Conservation (phyloP, 2,113 vertebrate species). For the Nannobrachium achirus region DNA sequence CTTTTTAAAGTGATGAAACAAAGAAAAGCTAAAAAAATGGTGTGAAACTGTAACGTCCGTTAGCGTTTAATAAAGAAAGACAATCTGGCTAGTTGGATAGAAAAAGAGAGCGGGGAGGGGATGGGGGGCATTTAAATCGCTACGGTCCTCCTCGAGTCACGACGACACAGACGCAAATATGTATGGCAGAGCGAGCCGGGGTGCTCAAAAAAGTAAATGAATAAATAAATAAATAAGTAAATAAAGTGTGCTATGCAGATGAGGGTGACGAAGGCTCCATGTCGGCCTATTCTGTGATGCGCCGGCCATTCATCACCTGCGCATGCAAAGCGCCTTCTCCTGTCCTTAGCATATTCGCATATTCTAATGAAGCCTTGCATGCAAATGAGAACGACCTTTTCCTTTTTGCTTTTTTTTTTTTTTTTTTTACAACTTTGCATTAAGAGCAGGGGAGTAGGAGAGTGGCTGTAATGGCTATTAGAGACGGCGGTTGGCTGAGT, state of each 20-base stretch:
- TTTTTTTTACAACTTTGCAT: conserved; percentile 92
- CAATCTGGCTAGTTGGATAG: conserved; percentile 24
- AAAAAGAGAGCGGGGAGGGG: not conserved
- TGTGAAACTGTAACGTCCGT: conserved; percentile 29
- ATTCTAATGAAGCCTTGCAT: conserved; percentile 99
- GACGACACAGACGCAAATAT: conserved; percentile 41
- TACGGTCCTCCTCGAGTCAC: conserved; percentile 72
- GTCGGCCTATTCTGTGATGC: conserved; percentile 85
- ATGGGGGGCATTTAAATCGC: conserved; percentile 61
- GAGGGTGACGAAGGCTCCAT: conserved; percentile 92
- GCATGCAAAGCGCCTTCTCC: conserved; percentile 91
- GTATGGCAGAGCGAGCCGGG: conserved; percentile 31
- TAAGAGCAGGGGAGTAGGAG: conserved; percentile 81
- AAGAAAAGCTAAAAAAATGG: conserved; percentile 25
- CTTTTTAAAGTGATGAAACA: conserved; percentile 7
- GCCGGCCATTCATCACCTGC: conserved; percentile 96
- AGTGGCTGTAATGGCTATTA: conserved; percentile 71
- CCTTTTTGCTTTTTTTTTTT: conserved; percentile 70
- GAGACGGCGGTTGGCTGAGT: conserved; percentile 82
- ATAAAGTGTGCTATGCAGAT: conserved; percentile 88
- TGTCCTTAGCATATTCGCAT: conserved; percentile 98
- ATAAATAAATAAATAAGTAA: conserved; percentile 81
- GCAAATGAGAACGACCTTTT: conserved; percentile 99
- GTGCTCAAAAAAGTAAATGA: conserved; percentile 79
- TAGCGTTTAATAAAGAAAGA: conserved; percentile 47